These are phyloP conservation scores for Ganaspis brasiliensis DNA, from an alignment of 2,888 invertebrate genomes.

Conservation along the genomic window DNA sequence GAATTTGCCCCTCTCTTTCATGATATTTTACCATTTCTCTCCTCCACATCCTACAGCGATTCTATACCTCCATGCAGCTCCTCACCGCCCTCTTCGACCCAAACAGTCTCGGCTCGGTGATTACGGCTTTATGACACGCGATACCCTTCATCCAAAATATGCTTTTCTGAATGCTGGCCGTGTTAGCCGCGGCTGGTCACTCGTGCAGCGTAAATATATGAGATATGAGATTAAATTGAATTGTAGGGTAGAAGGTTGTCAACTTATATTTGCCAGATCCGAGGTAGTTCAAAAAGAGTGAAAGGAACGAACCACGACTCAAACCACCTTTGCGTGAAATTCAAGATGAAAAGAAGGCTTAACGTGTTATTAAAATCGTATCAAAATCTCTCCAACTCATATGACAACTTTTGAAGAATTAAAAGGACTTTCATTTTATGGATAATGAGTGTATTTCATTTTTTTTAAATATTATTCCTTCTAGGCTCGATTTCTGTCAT, in stretches of 20 bases:
- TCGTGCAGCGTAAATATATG: constrained; percentile 30
- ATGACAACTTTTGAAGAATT: not conserved
- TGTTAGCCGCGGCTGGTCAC: constrained; percentile 29
- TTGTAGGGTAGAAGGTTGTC: not conserved
- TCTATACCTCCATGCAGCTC: constrained; percentile 22
- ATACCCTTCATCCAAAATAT: constrained; percentile 75
- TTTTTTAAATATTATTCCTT: no score
- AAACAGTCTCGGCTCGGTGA: constrained; percentile 60
- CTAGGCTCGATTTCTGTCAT: no score
- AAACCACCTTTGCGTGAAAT: constrained; percentile 1
- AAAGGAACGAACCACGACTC: not conserved
- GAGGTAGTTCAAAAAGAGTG: not conserved
- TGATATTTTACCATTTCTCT: constrained; percentile 40
- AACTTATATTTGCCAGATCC: constrained; percentile 17
- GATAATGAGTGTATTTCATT: no score
- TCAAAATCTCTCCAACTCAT: not conserved
- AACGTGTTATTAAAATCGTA: constrained; percentile 20
- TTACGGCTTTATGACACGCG: constrained; percentile 74
- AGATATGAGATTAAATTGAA: constrained; percentile 35
- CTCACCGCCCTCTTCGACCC: constrained; percentile 48
- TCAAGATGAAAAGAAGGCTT: constrained; percentile 11
- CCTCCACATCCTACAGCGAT: constrained; percentile 12
- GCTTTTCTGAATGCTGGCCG: constrained; percentile 42
- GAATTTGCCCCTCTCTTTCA: constrained; percentile 60
- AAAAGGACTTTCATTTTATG: not conserved